Conservation (phyloP, 2,113 vertebrate genomes). For the Sinosuthora webbiana region DNA sequence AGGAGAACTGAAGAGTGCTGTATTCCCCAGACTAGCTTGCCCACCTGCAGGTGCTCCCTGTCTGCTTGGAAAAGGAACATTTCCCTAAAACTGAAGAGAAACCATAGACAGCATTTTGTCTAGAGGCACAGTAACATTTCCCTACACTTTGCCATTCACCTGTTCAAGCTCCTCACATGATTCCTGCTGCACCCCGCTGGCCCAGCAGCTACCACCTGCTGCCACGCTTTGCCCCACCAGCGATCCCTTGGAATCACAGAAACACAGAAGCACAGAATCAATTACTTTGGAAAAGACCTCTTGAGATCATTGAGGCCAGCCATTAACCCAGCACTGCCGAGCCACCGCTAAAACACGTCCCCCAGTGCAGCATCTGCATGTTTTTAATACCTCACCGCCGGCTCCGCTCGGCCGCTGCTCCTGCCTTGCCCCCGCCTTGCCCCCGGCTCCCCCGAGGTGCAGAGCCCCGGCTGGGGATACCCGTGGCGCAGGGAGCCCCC, state of each 20-base stretch:
- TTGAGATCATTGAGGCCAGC: background rate
- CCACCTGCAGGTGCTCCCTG: too few species aligned
- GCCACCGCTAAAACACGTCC: background rate
- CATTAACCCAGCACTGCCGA: background rate
- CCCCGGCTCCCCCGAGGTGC: background rate
- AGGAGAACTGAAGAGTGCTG: background rate
- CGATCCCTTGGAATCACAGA: background rate
- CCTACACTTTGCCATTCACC: accelerated
- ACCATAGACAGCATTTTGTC: background rate
- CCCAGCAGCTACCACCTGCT: accelerated
- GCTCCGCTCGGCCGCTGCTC: background rate
- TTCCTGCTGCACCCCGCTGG: accelerated
- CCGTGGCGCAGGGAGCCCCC: background rate
- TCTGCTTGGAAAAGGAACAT: background rate
- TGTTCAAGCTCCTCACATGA: accelerated
- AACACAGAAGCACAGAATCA: background rate
- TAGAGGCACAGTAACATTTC: background rate
- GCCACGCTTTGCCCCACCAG: background rate
- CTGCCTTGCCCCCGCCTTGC: background rate
- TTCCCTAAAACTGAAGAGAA: background rate
- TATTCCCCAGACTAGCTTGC: accelerated
- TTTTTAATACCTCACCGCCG: too few species aligned
- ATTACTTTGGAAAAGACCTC: background rate
- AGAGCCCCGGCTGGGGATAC: background rate
- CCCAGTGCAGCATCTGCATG: background rate